These are phyloP conservation scores for Synergus umbraculus DNA, from an alignment of 2,888 invertebrate species.

Conservation along the genomic window DNA sequence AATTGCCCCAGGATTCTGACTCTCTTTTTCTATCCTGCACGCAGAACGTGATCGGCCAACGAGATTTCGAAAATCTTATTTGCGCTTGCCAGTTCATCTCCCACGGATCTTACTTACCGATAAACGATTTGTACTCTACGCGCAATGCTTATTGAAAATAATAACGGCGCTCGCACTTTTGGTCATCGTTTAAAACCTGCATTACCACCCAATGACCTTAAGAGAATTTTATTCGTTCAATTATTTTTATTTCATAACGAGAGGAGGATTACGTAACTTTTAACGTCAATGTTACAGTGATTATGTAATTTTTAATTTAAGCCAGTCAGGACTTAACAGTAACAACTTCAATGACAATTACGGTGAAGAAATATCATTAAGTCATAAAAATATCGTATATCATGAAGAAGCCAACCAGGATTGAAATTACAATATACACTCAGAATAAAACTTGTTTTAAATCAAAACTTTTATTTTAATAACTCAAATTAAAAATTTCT, in stretches of 20 bases:
- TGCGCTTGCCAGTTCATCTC: conserved; percentile 28
- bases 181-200: conserved; percentile 27
- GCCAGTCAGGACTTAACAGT: background rate
- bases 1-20: conserved; percentile 75
- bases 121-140: conserved; percentile 36
- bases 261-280: background rate
- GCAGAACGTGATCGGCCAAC: conserved; percentile 58
- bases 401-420: no score
- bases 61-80: conserved; percentile 52
- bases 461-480: no score
- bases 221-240: background rate
- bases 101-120: conserved; percentile 32
- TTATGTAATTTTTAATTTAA: no score
- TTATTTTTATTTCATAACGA: background rate
- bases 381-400: no score
- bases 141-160: conserved; percentile 35
- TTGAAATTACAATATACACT: no score
- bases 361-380: no score
- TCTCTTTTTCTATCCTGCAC: conserved; percentile 66
- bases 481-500: no score
- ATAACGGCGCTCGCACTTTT: conserved; percentile 33
- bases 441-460: no score
- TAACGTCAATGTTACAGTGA: no score
- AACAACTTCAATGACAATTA: no score
- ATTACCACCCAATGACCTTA: background rate